A percentile compares a stretch with the other conserved stretches of the same genome.
phyloP scores from a whole-genome alignment of 2,888 invertebrate genomes.

The Piscicola geometra region DNA sequence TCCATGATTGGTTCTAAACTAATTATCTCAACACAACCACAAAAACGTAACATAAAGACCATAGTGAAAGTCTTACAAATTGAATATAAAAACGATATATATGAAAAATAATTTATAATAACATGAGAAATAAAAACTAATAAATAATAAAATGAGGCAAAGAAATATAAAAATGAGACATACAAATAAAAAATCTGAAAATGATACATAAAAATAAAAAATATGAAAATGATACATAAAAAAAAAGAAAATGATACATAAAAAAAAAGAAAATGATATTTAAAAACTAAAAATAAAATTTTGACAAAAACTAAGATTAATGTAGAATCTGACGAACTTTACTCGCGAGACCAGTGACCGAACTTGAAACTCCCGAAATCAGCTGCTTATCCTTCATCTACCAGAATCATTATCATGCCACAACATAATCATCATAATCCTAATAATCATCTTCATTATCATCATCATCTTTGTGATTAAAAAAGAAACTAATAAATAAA shows the following conservation, averaged over 20 bases:
- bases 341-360: slow-evolving; percentile 29
- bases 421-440: no score
- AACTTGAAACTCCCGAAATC: slow-evolving; percentile 31
- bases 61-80: no score
- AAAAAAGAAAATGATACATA: slow-evolving; percentile 5
- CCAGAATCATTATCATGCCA: no score
- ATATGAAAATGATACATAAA: neutral
- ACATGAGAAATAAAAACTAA: neutral
- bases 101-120: no score
- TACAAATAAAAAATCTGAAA: neutral
- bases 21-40: no score
- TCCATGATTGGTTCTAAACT: no score
- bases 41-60: no score
- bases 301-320: neutral
- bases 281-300: neutral
- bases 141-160: slow-evolving; percentile 25
- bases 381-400: slow-evolving; percentile 36
- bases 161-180: no score
- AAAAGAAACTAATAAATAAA: no score
- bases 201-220: neutral
- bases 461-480: no score
- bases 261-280: neutral
- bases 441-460: no score
- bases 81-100: no score
- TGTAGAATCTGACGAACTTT: slow-evolving; percentile 20